Base-by-base conservation (phyloP, 2,888 invertebrate species). In the Criorhina ranunculi region DNA sequence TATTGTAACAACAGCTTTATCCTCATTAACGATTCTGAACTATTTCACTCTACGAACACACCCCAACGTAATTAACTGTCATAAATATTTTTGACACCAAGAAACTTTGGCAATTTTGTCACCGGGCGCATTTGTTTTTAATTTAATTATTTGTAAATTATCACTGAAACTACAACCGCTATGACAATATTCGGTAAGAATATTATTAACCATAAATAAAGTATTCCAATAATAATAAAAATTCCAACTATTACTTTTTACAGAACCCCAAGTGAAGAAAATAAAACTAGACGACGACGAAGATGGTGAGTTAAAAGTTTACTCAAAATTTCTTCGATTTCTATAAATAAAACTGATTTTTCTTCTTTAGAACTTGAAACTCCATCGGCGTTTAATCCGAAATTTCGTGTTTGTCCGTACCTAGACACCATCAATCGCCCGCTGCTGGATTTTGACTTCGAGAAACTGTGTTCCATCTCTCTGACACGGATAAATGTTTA, bases 401-500 rank as follows among this genome's bases (percentile, higher is more conserved):
- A 92, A 78, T 91, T 90, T 86, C 93, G 96, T 70, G 93, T 96
- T 51, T 99, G 99, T 89, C 99, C 99, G 0, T 99, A 99, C 90
- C 93, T 99, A 89, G 99, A 99, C 90, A 99, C 99, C 0, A 99
- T 99, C 82, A 99, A 99, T 92, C 94, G 99, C 66, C 97, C 98
- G 89, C 95, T 98, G 82, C 92, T 99, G 82, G 99, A 99, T 92
- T 99, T 99, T 93, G 99, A 99, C 93, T 99, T 99, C 93, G 99
- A 99, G 92, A 99, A 99, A 91, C 92, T 99, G 24, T 99, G 99
- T 91, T 99, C 99, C 0, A 96, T 99, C 40, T 99, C 99, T 0
- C 92, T 99, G 85, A 99, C 99, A 0, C 95, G 99, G 89, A 98
- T 99, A 88, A 99, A 99, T 93, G 99, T 99, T 35, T 99, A 99